These are phyloP conservation scores for Matsumurasca onukii DNA, from an alignment of 1,140 invertebrate species.

Conservation along the genomic window DNA sequence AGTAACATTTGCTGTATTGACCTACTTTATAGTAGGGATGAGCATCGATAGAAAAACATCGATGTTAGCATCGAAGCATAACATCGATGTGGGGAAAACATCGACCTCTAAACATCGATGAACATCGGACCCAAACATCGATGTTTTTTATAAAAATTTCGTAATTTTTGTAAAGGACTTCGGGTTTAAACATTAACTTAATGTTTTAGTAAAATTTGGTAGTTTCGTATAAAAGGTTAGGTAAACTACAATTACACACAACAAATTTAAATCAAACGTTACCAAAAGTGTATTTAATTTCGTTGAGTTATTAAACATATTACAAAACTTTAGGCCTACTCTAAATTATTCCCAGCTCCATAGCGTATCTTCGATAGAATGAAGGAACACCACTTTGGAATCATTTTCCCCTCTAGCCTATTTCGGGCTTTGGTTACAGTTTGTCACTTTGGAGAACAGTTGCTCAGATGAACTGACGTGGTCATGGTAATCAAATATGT, in stretches of 20 bases:
- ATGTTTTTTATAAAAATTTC: too few relatives aligned
- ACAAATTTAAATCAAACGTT: background rate
- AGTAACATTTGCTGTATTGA: too few relatives aligned
- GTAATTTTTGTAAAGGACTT: too few relatives aligned
- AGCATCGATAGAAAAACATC: constrained; percentile 12
- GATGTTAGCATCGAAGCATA: background rate
- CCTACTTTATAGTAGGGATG: constrained; percentile 9
- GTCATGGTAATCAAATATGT: constrained; percentile 18
- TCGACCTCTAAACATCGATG: background rate
- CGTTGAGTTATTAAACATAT: background rate
- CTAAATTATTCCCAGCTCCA: background rate
- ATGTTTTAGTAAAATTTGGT: background rate
- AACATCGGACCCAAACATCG: background rate
- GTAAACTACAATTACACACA: background rate
- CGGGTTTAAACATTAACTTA: too few relatives aligned
- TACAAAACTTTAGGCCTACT: background rate
- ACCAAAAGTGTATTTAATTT: background rate
- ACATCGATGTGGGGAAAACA: constrained; percentile 11
- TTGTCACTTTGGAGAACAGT: background rate
- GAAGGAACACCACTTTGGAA: background rate
- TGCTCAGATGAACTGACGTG: constrained; percentile 28
- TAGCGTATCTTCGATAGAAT: background rate
- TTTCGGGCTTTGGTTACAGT: constrained; percentile 14
- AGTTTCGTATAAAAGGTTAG: background rate
- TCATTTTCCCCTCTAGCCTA: background rate